These are phyloP conservation scores for Chaetura pelagica DNA, from an alignment of 2,113 vertebrate genomes.

Conservation along the genomic window DNA sequence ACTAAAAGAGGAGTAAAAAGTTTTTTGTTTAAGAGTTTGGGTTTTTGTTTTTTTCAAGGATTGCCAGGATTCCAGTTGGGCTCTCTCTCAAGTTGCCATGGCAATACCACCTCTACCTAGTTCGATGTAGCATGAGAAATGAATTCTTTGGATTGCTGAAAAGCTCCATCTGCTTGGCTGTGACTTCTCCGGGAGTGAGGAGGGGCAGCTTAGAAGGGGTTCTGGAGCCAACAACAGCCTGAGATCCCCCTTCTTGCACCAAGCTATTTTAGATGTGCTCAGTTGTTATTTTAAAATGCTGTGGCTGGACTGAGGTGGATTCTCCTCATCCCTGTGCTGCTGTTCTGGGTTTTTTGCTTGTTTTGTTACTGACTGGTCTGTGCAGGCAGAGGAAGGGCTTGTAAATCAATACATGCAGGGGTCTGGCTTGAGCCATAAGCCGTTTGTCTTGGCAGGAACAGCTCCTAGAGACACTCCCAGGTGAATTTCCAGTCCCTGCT, in stretches of 20 bases:
- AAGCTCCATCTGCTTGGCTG: conserved; percentile 34
- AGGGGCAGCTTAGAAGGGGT: background rate
- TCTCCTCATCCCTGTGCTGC: background rate
- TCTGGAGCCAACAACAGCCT: background rate
- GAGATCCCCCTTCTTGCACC: background rate
- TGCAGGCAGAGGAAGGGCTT: background rate
- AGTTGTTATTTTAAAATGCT: background rate
- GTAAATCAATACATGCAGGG: background rate
- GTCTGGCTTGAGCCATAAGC: background rate
- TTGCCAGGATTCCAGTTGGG: conserved; percentile 1
- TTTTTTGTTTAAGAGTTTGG: no score
- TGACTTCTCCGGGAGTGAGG: background rate
- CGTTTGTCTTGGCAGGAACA: background rate
- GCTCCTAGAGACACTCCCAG: background rate
- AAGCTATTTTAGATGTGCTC: background rate
- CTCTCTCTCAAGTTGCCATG: conserved; percentile 14
- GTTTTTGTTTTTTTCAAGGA: background rate
- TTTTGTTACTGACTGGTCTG: background rate
- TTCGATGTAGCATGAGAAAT: conserved; percentile 10
- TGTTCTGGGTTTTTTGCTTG: background rate
- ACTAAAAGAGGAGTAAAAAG: background rate
- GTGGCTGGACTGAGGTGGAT: background rate
- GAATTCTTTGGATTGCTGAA: conserved; percentile 6
- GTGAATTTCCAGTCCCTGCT: background rate
- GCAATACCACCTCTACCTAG: conserved; percentile 29